Evolutionary conservation across 2,888 invertebrate genomes (phyloP), one percentile per base, ranked within the genome.

Genomic region (Callimorpha dominula): DNA sequence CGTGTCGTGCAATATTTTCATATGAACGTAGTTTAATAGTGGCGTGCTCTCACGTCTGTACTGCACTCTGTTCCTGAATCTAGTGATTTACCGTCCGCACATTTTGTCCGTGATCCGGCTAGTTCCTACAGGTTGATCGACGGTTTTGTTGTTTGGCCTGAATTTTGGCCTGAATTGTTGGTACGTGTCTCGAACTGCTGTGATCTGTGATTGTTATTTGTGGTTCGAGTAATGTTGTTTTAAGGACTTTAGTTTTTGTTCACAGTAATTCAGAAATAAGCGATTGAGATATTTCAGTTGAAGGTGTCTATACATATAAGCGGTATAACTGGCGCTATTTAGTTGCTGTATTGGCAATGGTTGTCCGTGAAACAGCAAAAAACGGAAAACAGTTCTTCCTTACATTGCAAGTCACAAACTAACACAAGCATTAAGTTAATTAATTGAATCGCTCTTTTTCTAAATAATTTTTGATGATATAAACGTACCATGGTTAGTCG

Each of bases 81-180:
- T 68, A 70, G 85, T 91, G 90, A 92, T 92, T 91, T 91, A 91
- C 86, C 75, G 82, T 74, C 79, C 84, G 86, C 82, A 85, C 88
- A 88, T 87, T 89, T 87, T 82, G 85, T 86, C 77, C 88, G 86
- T 87, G 87, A 80, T 81, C 81, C 78, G 79, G 82, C 76, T 74
- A 75, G 77, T 78, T 79, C 79, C 74, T 78, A 71, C 68, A 71
- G 49, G 75, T 73, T 78, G 77, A 81, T 77, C 74, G 77, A 77
- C 65, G 68, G 68, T 77, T 83, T 70, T 68, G 76, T 71, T 83
- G 65, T 70, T 70, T 76, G 8, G n/a, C 68, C 68, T 31, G 49
- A 77, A 72, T 78, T 75, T 54, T 68, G 65, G 52, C 65, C 52
- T 65, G 65, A 52, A 71, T 52, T 50, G 46, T 67, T 62, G 12